Evolutionary conservation across 2,888 invertebrate genomes (phyloP).

Genomic region (Matsumyia berberina): DNA sequence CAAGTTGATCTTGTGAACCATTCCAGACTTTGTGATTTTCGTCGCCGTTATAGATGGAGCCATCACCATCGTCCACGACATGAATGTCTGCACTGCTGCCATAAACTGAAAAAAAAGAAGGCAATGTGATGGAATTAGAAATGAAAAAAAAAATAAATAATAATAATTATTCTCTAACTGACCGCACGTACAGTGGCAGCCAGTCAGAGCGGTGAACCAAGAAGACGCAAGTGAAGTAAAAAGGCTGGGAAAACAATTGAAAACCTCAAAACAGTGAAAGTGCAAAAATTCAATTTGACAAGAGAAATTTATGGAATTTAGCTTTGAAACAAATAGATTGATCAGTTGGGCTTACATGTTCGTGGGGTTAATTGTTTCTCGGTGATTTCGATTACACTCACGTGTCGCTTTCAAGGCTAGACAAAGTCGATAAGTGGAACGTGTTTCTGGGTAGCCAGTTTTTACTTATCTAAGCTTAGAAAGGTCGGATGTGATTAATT

Average conservation of each 20-base stretch:
- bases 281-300: slow-evolving; percentile 50
- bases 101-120: slow-evolving; percentile 81
- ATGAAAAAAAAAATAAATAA: slow-evolving; percentile 29
- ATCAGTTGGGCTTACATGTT: slow-evolving; percentile 47
- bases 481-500: slow-evolving; percentile 53
- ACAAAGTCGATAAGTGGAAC: slow-evolving; percentile 51
- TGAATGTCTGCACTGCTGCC: slow-evolving; percentile 85
- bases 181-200: slow-evolving; percentile 29
- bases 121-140: slow-evolving; percentile 30
- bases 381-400: slow-evolving; percentile 43
- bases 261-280: slow-evolving; percentile 67
- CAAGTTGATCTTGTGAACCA: slow-evolving; percentile 90
- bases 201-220: background rate
- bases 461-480: slow-evolving; percentile 46
- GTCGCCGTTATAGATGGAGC: slow-evolving; percentile 94
- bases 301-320: slow-evolving; percentile 54
- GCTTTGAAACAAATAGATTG: slow-evolving; percentile 18
- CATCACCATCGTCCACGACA: slow-evolving; percentile 88
- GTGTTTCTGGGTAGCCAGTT: slow-evolving; percentile 23
- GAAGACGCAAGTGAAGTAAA: background rate
- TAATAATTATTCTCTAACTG: slow-evolving; percentile 53
- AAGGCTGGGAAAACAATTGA: slow-evolving; percentile 25
- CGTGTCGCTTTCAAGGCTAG: slow-evolving; percentile 68
- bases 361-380: slow-evolving; percentile 56
- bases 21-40: slow-evolving; percentile 98